Conservation (phyloP, 2,113 vertebrate genomes). For the Scopus umbretta region DNA sequence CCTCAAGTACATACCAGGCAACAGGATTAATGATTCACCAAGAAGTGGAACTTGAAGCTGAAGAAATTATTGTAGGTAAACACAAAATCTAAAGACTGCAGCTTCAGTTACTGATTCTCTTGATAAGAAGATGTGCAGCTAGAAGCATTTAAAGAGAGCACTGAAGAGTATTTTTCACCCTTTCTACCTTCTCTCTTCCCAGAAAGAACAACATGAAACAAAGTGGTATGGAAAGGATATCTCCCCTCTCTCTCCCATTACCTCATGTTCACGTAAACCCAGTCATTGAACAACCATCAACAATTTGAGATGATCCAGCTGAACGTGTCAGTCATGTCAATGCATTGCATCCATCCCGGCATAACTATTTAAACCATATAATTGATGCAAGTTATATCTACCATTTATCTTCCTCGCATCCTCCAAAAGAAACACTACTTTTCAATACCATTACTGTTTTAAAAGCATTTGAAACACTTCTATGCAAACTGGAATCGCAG, state of each 20-base stretch:
- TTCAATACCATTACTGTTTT: not conserved
- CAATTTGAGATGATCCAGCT: not conserved
- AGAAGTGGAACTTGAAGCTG: not conserved
- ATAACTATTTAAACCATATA: not conserved
- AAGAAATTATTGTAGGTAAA: not conserved
- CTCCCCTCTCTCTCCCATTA: not conserved
- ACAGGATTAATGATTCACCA: not conserved
- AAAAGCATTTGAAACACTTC: not conserved
- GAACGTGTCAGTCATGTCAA: not conserved
- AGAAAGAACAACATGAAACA: not conserved
- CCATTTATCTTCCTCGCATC: not conserved
- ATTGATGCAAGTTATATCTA: not conserved
- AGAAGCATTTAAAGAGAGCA: not conserved
- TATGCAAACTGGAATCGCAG: fast-evolving
- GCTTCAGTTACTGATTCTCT: not conserved
- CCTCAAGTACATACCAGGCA: not conserved
- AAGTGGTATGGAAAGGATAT: not conserved
- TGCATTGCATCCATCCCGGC: not conserved
- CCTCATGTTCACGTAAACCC: not conserved
- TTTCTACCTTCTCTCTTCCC: not conserved
- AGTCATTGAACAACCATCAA: not conserved
- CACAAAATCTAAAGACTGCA: not conserved
- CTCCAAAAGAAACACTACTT: not conserved
- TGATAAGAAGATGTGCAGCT: not conserved
- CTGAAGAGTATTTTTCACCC: not conserved